These are phyloP conservation scores for Podarcis lilfordi DNA, from an alignment of 2,797 vertebrate genomes.

Conservation along the genomic window DNA sequence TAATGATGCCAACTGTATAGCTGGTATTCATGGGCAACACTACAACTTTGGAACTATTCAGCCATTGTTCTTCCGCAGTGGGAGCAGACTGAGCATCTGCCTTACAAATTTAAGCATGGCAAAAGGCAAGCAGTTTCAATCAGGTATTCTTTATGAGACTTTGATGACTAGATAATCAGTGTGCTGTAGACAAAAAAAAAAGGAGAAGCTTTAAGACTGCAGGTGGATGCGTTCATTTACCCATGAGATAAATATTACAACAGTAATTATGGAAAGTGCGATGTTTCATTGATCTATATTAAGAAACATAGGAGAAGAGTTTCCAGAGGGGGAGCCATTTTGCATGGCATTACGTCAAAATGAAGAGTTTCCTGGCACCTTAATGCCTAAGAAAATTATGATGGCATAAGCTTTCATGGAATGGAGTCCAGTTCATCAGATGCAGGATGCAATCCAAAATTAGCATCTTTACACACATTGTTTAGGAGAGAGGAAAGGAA, in stretches of 20 bases:
- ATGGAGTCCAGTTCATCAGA: too few relatives aligned
- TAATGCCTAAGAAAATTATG: too few relatives aligned
- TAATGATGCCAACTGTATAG: not conserved
- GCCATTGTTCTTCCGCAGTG: not conserved
- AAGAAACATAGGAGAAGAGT: not conserved
- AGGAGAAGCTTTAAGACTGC: not conserved
- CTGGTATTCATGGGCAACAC: not conserved
- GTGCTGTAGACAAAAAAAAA: slow-evolving; percentile 9
- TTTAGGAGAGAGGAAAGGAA: too few relatives aligned
- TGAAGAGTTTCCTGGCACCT: too few relatives aligned
- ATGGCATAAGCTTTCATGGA: too few relatives aligned
- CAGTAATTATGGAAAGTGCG: not conserved
- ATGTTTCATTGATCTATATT: slow-evolving; percentile 20
- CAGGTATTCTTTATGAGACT: not conserved
- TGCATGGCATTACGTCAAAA: too few relatives aligned
- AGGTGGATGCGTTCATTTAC: not conserved
- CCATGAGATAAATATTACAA: slow-evolving; percentile 7
- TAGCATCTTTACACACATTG: too few relatives aligned
- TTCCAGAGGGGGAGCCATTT: not conserved
- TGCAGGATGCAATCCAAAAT: too few relatives aligned
- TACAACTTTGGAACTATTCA: not conserved
- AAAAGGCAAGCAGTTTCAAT: not conserved
- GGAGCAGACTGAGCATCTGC: not conserved
- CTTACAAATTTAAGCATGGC: not conserved
- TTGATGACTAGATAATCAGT: slow-evolving; percentile 1